A percentile compares a stretch with the other conserved stretches of the same genome.
phyloP scores from a whole-genome alignment of 1,140 invertebrate genomes.

The Wiebesia pumilae region DNA sequence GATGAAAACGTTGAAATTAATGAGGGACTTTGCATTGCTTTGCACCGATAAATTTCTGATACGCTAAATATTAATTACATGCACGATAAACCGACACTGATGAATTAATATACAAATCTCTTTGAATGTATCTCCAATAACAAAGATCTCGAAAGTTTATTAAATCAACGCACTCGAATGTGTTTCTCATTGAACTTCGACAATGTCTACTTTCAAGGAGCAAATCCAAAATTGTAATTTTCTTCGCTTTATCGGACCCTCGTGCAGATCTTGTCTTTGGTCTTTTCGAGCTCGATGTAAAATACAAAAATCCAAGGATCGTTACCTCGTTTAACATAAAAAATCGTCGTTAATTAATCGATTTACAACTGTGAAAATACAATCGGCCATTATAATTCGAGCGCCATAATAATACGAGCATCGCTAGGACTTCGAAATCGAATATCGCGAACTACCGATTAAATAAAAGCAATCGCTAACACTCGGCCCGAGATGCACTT shows the following conservation, averaged over 20 bases:
- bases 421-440: too few species aligned
- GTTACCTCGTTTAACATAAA: too few species aligned
- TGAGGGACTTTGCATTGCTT: background rate
- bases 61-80: background rate
- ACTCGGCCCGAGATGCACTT: too few species aligned
- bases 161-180: background rate
- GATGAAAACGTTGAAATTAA: constrained; percentile 13
- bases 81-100: background rate
- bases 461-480: too few species aligned
- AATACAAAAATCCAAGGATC: too few species aligned
- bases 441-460: too few species aligned
- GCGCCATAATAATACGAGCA: too few species aligned
- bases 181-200: background rate
- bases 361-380: too few species aligned
- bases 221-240: background rate
- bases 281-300: too few species aligned
- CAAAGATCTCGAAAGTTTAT: background rate
- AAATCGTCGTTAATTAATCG: too few species aligned
- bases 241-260: background rate
- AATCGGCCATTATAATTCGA: too few species aligned
- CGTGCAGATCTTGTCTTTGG: too few species aligned
- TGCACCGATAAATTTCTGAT: constrained; percentile 1
- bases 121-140: background rate
- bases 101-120: background rate
- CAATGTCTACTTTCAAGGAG: background rate